Evolutionary conservation across 1,140 invertebrate genomes (phyloP).

Genomic region (Amyelois transitella): DNA sequence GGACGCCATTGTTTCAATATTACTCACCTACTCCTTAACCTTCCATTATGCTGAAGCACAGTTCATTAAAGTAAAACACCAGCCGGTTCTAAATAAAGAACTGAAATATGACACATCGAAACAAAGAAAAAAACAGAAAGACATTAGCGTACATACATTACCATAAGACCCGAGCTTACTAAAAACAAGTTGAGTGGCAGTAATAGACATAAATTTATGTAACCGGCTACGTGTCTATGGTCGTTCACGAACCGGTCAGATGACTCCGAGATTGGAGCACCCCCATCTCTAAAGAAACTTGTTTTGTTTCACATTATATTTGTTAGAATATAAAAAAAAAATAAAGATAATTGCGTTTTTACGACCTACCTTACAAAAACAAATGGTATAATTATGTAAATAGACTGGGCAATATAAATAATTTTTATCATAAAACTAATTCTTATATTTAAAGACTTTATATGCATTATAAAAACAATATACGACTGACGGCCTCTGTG

Average conservation of each 20-base stretch:
- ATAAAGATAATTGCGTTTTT: not conserved
- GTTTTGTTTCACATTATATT: not conserved
- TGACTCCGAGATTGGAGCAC: slow-evolving; percentile 28
- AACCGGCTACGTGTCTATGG: slow-evolving; percentile 33
- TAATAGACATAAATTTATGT: slow-evolving; percentile 24
- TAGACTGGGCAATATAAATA: not conserved
- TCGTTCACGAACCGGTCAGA: slow-evolving; percentile 24
- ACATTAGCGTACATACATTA: slow-evolving; percentile 35
- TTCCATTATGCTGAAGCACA: slow-evolving; percentile 1
- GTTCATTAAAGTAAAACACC: slow-evolving; percentile 3
- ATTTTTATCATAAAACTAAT: too few relatives aligned
- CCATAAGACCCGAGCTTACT: slow-evolving; percentile 26
- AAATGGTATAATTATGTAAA: not conserved
- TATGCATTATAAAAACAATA: too few relatives aligned
- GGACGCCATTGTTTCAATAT: slow-evolving; percentile 50
- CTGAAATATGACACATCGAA: slow-evolving; percentile 15
- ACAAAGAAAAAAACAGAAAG: slow-evolving; percentile 21
- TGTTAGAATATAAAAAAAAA: not conserved
- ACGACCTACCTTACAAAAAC: not conserved
- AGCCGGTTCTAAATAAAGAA: not conserved
- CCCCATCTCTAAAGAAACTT: slow-evolving; percentile 27
- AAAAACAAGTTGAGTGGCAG: slow-evolving; percentile 32
- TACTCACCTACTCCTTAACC: not conserved
- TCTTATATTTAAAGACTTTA: too few relatives aligned
- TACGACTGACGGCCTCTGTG: too few relatives aligned